Percentiles rank a stretch among this genome's conserved stretches.
These are phyloP conservation scores for Pammene fasciana DNA, from an alignment of 2,888 invertebrate species.

Conservation along the genomic window DNA sequence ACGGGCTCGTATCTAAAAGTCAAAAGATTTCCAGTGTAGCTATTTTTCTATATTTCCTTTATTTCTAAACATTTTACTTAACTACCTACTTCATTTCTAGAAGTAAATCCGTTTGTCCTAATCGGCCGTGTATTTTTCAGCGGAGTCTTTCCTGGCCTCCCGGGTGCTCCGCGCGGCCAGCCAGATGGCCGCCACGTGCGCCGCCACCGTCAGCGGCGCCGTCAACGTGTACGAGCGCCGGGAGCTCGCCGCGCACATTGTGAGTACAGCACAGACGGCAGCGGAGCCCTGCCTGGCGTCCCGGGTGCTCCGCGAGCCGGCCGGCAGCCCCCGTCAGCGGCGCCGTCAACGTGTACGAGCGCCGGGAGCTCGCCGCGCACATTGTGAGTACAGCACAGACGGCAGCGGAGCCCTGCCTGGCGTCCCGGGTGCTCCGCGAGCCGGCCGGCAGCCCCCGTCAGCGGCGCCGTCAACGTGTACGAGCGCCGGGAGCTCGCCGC, in stretches of 20 bases:
- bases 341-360: too few relatives aligned
- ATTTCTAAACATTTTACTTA: too few relatives aligned
- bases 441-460: background rate
- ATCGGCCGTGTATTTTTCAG: conserved; percentile 51
- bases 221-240: conserved; percentile 75
- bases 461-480: too few relatives aligned
- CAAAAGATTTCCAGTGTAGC: too few relatives aligned
- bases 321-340: background rate
- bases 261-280: too few relatives aligned
- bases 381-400: too few relatives aligned
- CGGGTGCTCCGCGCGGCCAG: conserved; percentile 69
- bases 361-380: too few relatives aligned
- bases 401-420: background rate
- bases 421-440: background rate
- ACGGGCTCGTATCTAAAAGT: too few relatives aligned
- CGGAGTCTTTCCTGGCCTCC: conserved; percentile 69
- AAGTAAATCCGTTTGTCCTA: too few relatives aligned
- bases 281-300: background rate
- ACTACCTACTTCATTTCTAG: too few relatives aligned
- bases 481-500: too few relatives aligned
- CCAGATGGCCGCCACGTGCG: conserved; percentile 63
- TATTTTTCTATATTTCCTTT: too few relatives aligned
- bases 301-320: background rate
- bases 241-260: conserved; percentile 77
- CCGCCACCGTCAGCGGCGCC: conserved; percentile 68